Evolutionary conservation across 2,888 invertebrate species (phyloP), one percentile per base, ranked within the genome.

Genomic region (Tipula vernalis): DNA sequence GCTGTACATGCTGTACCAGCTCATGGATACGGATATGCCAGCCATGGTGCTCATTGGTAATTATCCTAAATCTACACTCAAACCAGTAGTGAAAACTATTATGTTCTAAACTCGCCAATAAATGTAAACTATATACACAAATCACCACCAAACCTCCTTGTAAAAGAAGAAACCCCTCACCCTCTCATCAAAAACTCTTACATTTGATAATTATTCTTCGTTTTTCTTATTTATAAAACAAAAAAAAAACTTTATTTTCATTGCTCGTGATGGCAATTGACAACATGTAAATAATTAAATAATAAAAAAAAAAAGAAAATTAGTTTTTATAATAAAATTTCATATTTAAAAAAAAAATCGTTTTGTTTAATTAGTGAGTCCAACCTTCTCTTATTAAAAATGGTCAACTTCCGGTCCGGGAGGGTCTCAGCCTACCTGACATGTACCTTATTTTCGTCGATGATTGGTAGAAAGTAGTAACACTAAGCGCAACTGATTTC

Each of bases 1-100:
- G 51, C 51, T 28, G 86, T 51, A 15, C 51, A 86, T 42, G 36
- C 36, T n/a, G 51, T 36, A 86, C 88, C 88, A 42, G 85, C 39
- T 8, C 51, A 51, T 86, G 86, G 90, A 89, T 86, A 86, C 88
- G 91, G 91, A 15, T 90, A 91, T 88, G 89, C 90, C 87, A 89
- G 89, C 87, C 90, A 90, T 87, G 90, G 89, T 86, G 90, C 90
- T 36, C 90, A 90, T 28, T 86, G 86, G 86, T 86, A 86, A 86
- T 42, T 15, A 5, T 28, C 15, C 2, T 28, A n/a, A 28, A 28
- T n/a, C 51, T 71, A 71, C 8, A 71, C 71, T 18, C 6, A n/a
- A 2, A 39, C 6, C 5, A 0, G 15, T 51, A 28, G 8, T 71
- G 6, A 28, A 71, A 28, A 57, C 15, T 51, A 28, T 71, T 71